Conservation (phyloP, 2,113 vertebrate genomes). For the Eptesicus fuscus region DNA sequence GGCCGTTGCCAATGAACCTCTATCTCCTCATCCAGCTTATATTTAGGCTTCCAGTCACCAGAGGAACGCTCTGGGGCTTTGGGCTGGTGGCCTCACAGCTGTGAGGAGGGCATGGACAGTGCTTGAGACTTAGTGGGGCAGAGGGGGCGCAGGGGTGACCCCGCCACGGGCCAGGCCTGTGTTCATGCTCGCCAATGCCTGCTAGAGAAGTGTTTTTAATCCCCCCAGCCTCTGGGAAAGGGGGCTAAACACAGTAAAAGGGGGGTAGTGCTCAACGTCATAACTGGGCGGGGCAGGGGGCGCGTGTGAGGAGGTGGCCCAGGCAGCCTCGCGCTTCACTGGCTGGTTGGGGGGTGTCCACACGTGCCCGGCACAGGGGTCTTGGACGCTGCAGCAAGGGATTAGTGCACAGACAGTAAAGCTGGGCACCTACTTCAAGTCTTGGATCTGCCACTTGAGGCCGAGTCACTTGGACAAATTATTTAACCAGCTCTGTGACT, state of each 20-base stretch:
- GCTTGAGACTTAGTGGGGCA: neutral
- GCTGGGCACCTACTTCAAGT: neutral
- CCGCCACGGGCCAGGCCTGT: too few species aligned
- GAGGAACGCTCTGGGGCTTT: neutral
- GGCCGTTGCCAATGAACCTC: neutral
- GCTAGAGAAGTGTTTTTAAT: neutral
- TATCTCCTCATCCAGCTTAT: neutral
- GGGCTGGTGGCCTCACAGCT: neutral
- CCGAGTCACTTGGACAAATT: neutral
- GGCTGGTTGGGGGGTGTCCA: neutral
- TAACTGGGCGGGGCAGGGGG: neutral
- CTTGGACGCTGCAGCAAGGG: rapidly evolving
- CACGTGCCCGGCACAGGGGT: neutral
- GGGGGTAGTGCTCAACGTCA: too few species aligned
- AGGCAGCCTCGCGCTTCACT: neutral
- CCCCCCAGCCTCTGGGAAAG: neutral
- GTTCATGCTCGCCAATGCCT: rapidly evolving
- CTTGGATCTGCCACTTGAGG: neutral
- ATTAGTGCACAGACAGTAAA: neutral
- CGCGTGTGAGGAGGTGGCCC: too few species aligned
- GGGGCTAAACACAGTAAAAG: neutral
- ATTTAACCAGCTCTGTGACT: neutral
- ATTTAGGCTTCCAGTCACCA: neutral
- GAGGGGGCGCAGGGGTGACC: rapidly evolving
- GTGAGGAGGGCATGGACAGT: rapidly evolving